phyloP scores from a whole-genome alignment of 2,888 invertebrate genomes.

The Cosmia pyralina region DNA sequence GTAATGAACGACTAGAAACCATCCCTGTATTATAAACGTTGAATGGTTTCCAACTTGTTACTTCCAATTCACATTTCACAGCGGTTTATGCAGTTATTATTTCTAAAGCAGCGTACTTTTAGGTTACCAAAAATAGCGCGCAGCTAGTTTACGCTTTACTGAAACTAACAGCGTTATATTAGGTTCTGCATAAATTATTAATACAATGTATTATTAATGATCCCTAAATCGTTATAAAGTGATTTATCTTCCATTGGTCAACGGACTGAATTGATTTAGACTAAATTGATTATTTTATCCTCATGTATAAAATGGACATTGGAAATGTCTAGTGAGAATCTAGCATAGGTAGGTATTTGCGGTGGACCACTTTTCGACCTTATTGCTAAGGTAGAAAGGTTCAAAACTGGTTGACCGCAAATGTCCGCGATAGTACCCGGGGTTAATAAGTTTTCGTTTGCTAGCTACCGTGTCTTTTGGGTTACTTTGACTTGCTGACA shows the following conservation, averaged over 20 bases:
- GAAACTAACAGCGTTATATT: constrained; percentile 2
- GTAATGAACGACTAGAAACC: constrained; percentile 6
- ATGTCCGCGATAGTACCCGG: too few species aligned
- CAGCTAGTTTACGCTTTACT: constrained; percentile 11
- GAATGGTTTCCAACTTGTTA: constrained; percentile 44
- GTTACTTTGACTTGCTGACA: not conserved
- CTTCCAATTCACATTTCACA: constrained; percentile 26
- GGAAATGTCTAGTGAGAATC: not conserved
- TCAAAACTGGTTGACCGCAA: too few species aligned
- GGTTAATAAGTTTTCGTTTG: not conserved
- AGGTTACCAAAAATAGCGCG: constrained; percentile 15
- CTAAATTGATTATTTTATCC: constrained; percentile 9
- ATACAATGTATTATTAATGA: constrained; percentile 17
- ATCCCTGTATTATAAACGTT: constrained; percentile 10
- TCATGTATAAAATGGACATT: not conserved
- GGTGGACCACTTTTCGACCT: too few species aligned
- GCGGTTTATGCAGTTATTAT: constrained; percentile 36
- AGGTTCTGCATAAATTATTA: constrained; percentile 28
- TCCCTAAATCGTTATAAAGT: constrained; percentile 3
- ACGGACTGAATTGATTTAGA: constrained; percentile 37
- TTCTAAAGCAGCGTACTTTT: constrained; percentile 28
- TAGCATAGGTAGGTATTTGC: too few species aligned
- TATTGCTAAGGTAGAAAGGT: too few species aligned
- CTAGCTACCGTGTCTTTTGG: not conserved
- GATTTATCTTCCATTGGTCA: constrained; percentile 18